Conservation (phyloP, 2,888 invertebrate genomes). For the Lissocephala sabroskyi region DNA sequence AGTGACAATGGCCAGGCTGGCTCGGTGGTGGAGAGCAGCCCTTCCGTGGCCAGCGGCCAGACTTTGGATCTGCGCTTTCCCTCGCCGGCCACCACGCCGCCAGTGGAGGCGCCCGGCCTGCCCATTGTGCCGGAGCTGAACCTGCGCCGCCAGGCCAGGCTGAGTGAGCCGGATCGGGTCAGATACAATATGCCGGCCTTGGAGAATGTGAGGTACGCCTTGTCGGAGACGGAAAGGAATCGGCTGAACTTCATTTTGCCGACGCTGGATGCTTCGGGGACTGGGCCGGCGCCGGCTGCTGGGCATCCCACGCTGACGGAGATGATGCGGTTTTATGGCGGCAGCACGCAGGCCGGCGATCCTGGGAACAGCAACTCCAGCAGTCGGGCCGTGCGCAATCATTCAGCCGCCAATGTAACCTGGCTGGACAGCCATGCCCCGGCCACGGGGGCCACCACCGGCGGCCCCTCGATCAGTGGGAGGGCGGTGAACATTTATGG, state of each 20-base stretch:
- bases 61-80: background rate
- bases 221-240: slow-evolving; percentile 12
- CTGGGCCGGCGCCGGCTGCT: background rate
- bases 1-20: background rate
- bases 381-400: slow-evolving; percentile 2
- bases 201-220: slow-evolving; percentile 4
- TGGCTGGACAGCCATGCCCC: slow-evolving; percentile 6
- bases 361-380: background rate
- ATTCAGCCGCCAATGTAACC: slow-evolving; percentile 1
- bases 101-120: background rate
- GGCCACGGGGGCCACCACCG: background rate
- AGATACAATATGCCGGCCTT: slow-evolving; percentile 1
- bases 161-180: background rate
- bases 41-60: background rate
- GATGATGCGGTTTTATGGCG: slow-evolving; percentile 18
- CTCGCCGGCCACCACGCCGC: too few relatives aligned
- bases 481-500: slow-evolving; percentile 28
- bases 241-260: slow-evolving; percentile 8
- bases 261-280: background rate
- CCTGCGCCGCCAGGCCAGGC: background rate
- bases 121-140: background rate
- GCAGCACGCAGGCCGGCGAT: background rate
- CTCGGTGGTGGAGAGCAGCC: background rate
- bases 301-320: slow-evolving; percentile 9
- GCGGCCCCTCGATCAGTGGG: slow-evolving; percentile 5